Conservation (phyloP, 1,140 invertebrate genomes). For the Heliconius hermathena region DNA sequence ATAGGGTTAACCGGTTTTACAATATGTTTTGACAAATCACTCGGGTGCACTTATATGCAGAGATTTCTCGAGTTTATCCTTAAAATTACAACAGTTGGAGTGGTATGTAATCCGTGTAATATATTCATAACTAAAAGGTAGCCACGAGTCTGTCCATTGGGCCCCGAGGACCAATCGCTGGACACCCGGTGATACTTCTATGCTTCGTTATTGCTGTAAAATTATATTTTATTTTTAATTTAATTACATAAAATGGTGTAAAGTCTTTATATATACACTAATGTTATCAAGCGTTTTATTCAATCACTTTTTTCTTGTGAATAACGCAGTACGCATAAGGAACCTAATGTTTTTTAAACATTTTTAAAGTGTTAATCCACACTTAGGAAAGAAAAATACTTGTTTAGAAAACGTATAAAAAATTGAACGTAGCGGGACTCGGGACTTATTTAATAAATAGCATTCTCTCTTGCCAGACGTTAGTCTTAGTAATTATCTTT, state of each 20-base stretch:
- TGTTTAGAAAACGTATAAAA: too few species aligned
- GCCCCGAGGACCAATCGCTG: conserved; percentile 61
- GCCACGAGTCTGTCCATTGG: conserved; percentile 50
- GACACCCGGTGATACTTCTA: conserved; percentile 55
- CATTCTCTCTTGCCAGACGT: too few species aligned
- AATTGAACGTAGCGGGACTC: too few species aligned
- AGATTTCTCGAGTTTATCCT: conserved; percentile 66
- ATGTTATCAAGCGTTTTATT: not conserved
- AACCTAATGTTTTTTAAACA: too few species aligned
- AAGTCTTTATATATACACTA: not conserved
- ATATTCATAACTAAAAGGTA: conserved; percentile 78
- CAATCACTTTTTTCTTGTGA: too few species aligned
- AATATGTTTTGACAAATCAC: conserved; percentile 44
- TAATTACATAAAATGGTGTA: not conserved
- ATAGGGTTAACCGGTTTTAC: not conserved
- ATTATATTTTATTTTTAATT: conserved; percentile 25
- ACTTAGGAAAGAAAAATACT: too few species aligned
- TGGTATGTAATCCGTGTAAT: conserved; percentile 66
- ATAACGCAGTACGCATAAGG: too few species aligned
- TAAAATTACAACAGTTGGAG: conserved; percentile 61
- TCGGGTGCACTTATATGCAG: conserved; percentile 55
- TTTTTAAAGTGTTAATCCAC: too few species aligned
- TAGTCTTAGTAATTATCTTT: too few species aligned
- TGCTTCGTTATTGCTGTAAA: conserved; percentile 34
- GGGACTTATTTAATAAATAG: too few species aligned